These are phyloP conservation scores for Takifugu flavidus DNA, from an alignment of 2,113 vertebrate species.

Conservation along the genomic window DNA sequence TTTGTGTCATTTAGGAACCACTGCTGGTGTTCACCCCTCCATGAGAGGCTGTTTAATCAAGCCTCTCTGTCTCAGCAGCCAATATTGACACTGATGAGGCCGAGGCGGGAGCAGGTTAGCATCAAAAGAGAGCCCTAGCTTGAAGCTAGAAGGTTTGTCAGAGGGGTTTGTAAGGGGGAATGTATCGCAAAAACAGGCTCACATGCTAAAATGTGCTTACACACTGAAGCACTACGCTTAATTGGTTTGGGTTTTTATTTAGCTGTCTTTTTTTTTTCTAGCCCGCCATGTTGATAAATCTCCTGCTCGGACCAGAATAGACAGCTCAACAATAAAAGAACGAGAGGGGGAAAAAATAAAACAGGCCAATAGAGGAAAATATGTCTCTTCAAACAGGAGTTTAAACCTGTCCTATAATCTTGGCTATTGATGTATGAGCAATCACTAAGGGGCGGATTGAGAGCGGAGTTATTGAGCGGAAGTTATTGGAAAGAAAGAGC, in stretches of 20 bases:
- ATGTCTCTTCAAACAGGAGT: background rate
- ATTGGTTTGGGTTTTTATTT: background rate
- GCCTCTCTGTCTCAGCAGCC: conserved; percentile 41
- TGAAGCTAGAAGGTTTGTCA: conserved; percentile 6
- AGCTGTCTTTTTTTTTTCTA: background rate
- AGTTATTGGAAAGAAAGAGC: background rate
- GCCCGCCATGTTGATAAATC: background rate
- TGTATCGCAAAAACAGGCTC: conserved; percentile 21
- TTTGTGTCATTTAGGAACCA: conserved; percentile 2
- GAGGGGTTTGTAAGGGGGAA: conserved; percentile 41
- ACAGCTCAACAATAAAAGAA: background rate
- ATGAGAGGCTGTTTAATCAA: conserved; percentile 48
- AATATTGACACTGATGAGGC: conserved; percentile 29
- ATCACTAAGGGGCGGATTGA: background rate
- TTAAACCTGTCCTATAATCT: conserved; percentile 3
- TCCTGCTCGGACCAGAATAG: background rate
- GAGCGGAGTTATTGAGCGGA: conserved; percentile 8
- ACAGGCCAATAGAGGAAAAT: background rate
- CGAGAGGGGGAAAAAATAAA: background rate
- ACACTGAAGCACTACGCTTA: background rate
- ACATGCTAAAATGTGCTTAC: conserved; percentile 8
- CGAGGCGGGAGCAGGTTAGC: conserved; percentile 23
- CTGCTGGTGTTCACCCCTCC: conserved; percentile 23
- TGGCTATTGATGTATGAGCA: conserved; percentile 4
- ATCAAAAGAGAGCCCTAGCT: conserved; percentile 11